Evolutionary conservation across 2,888 invertebrate species (phyloP), one percentile per base, ranked within the genome.

Genomic region (Ectemnius cavifrons): DNA sequence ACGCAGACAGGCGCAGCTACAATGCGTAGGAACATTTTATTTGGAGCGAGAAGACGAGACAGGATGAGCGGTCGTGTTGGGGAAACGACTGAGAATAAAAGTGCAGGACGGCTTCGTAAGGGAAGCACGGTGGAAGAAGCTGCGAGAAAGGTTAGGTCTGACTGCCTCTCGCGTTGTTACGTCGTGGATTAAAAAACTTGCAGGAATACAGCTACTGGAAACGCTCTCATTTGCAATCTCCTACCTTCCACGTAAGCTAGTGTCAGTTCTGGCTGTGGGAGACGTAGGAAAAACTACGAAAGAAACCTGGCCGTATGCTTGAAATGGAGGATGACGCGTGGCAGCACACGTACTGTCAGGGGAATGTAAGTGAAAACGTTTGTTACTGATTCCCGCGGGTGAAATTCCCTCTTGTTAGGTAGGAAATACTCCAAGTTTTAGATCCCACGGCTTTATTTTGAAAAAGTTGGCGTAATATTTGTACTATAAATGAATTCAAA

Each of bases 161-260:
- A 65, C 72, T 77, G 68, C 76, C 68, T 71, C 37, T 37, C 37
- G 37, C 37, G 37, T 37, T 80, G 84, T 85, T 85, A 84, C 85
- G 82, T 82, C 77, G 78, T 85, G 86, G 86, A 87, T 89, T 88
- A 86, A 87, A 88, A 88, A 85, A 84, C 86, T 83, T 83, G 73
- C 83, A 87, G 87, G 88, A 89, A 88, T 87, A 86, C 82, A 85
- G 85, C 83, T 77, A 80, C 81, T 82, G 85, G 80, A 80, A 84
- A 86, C 85, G 86, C 85, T 86, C 87, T 88, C 88, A 88, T 88
- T 88, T 88, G 86, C 86, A 86, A 88, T 83, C 87, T 82, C 71
- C 78, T 72, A 65, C 71, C 70, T 70, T 71, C 75, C 69, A 67
- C 64, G 70, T 81, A 37, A 37, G 37, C 37, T 71, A 13, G 57